Base-by-base conservation (phyloP, 2,797 vertebrate genomes). In the Podargus strigoides region DNA sequence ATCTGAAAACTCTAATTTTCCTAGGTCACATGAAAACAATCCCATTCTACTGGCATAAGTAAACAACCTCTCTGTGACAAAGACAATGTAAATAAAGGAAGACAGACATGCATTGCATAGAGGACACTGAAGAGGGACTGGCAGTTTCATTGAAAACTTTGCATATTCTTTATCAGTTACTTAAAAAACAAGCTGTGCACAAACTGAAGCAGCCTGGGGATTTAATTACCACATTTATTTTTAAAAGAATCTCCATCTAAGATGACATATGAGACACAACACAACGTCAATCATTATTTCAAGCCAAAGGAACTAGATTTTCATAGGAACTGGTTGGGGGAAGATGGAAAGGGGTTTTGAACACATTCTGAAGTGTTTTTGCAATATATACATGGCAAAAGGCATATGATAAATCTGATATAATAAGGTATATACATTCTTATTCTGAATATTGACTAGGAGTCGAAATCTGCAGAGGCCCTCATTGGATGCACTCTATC, bases 201-300 rank as follows among this genome's bases (percentile, higher is more conserved):
- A 82, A 62, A 83, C 58, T 78, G 85, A 91, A 94, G 58, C 44
- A 85, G 42, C 32, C 66, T 86, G 62, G 16, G 24, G 26, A 85
- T 66, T 90, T 90, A 87, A 80, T 60, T 87, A 53, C 8, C 42
- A 69, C 50, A 30, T 91, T 92, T 91, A 66, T 87, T 89, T 95
- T 93, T 94, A 83, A 91, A 95, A 94, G 72, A 36, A 70, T 78
- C 52, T 83, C 66, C 26, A 14, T 87, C 62, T 68, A 78, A 84
- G 34, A 81, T 84, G 56, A 87, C 47, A 72, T 59, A 82, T 44
- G 50, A 93, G 66, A 85, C 47, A 62, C 77, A 87, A 78, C 81
- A 87, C 5, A 27, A 30, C 24, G 37, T 81, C 69, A 92, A 78
- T 91, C 72, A 85, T 42, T 87, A 80, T 66, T 92, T 89, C 72